Base-by-base conservation (phyloP, 2,888 invertebrate species). In the Trilocha varians region DNA sequence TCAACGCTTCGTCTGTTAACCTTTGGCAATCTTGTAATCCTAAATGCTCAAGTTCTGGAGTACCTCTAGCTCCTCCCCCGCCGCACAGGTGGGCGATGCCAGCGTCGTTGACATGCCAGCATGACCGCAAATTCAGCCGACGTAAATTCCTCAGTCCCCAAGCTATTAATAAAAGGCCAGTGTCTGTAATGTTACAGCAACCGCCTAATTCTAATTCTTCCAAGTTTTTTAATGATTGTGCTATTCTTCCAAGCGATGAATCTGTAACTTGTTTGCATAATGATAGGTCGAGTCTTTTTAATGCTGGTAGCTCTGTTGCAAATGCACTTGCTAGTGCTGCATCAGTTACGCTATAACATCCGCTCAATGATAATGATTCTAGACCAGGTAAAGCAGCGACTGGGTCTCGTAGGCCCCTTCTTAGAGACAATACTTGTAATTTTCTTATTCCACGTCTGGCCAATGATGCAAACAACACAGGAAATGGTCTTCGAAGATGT, bases 181-280 rank as follows among this genome's bases (percentile, higher is more conserved):
- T 92, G 73, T 97, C 96, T 37, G 96, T 95, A 41, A 98, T 91
- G 71, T 95, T 94, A 67, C 93, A 92, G 76, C 98, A 98, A 2
- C 98, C 97, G 13, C 97, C 97, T 40, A 98, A 83, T 62, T 97
- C 96, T 40, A 98, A 83, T 18, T 91, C 91, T 67, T 96, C 94
- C 45, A 98, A 87, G 76, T 95, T 96, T 75, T 91, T 93, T 38
- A 96, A 80, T 61, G 91, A 91, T 70, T 94, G 93, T 35, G 95
- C 93, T 77, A 97, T 96, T 62, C 93, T 87, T 13, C 92, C 91
- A 16, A 97, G 87, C 40, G 95, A 94, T 17, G 91, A 91, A 76
- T 98, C 97, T n/a, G 96, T 95, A 46, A 98, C 93, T 86, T 97
- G 97, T 77, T 98, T 98, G 84, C 98, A 98, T 44, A 97, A 84